A percentile compares a stretch with the other conserved stretches of the same genome.
Evolutionary conservation across 1,140 invertebrate species (phyloP).

Genomic region (Scaptomyza hsui): DNA sequence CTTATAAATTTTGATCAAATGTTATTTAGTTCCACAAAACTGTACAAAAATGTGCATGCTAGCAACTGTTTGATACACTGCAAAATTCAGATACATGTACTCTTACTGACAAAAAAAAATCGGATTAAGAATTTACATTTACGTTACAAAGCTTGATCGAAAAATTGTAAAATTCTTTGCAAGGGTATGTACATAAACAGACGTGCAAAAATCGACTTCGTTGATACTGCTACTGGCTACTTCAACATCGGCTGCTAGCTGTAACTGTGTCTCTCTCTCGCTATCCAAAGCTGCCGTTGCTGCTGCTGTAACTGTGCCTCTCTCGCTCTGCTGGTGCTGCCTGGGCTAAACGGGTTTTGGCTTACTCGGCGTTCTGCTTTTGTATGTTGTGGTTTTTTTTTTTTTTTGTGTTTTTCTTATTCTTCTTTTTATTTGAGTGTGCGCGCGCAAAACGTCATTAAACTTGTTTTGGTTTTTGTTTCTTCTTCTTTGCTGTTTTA

Average conservation of each 20-base stretch:
- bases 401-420: conserved; percentile 14
- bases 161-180: too few relatives aligned
- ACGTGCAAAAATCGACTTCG: conserved; percentile 70
- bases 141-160: too few relatives aligned
- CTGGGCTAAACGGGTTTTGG: conserved; percentile 38
- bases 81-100: too few relatives aligned
- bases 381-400: conserved; percentile 26
- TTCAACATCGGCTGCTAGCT: conserved; percentile 15
- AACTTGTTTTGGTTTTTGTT: conserved; percentile 83
- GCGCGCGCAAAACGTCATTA: conserved; percentile 82
- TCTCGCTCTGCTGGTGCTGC: conserved; percentile 20
- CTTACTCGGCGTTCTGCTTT: conserved; percentile 38
- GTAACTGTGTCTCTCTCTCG: conserved; percentile 50
- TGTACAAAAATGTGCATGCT: too few relatives aligned
- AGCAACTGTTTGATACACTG: too few relatives aligned
- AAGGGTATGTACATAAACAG: conserved; percentile 52
- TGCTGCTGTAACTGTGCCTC: conserved; percentile 40
- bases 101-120: too few relatives aligned
- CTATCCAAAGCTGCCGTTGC: conserved; percentile 14
- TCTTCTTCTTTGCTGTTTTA: conserved; percentile 68
- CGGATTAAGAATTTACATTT: too few relatives aligned
- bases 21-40: too few relatives aligned
- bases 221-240: conserved; percentile 12
- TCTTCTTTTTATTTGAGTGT: conserved; percentile 34
- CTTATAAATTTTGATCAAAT: too few relatives aligned